phyloP scores from a whole-genome alignment of 2,888 invertebrate species.

The Eumerus sabulonum region DNA sequence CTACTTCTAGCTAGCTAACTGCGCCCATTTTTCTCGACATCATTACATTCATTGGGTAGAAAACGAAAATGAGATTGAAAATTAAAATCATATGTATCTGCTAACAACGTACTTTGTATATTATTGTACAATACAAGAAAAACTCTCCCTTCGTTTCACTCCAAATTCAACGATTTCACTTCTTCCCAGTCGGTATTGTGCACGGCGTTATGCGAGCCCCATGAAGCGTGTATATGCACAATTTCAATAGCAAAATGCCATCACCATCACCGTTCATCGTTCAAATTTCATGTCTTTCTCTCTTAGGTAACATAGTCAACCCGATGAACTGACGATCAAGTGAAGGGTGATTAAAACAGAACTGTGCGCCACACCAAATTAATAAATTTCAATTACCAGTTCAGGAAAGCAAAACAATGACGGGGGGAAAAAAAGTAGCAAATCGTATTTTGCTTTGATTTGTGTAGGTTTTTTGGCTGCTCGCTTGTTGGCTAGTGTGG shows the following conservation, averaged over 20 bases:
- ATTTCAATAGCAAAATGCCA: slow-evolving; percentile 25
- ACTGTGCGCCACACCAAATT: slow-evolving; percentile 37
- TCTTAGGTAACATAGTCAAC: slow-evolving; percentile 55
- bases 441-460: slow-evolving; percentile 63
- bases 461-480: slow-evolving; percentile 30
- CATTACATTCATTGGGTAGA: no score
- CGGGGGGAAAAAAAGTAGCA: slow-evolving; percentile 26
- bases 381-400: slow-evolving; percentile 61
- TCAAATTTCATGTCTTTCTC: slow-evolving; percentile 61
- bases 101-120: no score
- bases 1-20: no score
- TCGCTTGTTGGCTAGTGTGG: background rate
- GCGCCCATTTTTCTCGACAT: no score
- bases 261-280: slow-evolving; percentile 22
- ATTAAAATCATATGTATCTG: no score
- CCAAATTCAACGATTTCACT: slow-evolving; percentile 62
- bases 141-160: slow-evolving; percentile 67
- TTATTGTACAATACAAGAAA: background rate
- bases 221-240: slow-evolving; percentile 52
- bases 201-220: background rate
- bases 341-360: slow-evolving; percentile 67
- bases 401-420: no score
- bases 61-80: no score
- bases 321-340: slow-evolving; percentile 36
- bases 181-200: slow-evolving; percentile 12